Conservation (phyloP, 2,888 invertebrate species). For the Mimachlamys varia region DNA sequence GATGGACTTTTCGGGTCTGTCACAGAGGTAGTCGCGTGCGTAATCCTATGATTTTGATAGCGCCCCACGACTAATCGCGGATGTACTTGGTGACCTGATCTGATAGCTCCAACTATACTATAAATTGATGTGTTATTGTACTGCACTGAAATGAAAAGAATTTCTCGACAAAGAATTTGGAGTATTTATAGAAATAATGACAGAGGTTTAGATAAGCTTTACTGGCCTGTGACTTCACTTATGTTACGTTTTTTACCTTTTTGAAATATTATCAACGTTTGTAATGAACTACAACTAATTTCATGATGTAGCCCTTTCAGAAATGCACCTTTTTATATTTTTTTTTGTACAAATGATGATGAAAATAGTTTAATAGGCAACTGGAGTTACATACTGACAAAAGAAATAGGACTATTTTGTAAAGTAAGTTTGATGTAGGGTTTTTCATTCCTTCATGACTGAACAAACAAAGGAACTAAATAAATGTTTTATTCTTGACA, state of each 20-base stretch:
- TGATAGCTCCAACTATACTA: background rate
- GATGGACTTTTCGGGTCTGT: background rate
- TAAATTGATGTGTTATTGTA: background rate
- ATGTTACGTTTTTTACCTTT: background rate
- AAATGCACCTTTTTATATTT: background rate
- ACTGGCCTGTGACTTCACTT: background rate
- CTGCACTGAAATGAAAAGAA: background rate
- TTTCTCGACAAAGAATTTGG: background rate
- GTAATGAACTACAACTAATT: background rate
- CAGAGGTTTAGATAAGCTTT: background rate
- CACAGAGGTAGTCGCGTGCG: conserved; percentile 32
- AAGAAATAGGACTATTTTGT: background rate
- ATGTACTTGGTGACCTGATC: background rate
- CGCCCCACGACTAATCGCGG: background rate
- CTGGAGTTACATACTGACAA: background rate
- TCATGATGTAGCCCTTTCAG: background rate
- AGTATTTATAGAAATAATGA: background rate
- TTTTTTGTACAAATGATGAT: background rate
- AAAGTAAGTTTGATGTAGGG: background rate
- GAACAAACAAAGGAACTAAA: background rate
- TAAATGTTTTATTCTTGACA: background rate
- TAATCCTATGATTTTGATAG: conserved; percentile 1
- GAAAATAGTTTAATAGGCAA: background rate
- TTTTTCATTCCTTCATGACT: background rate
- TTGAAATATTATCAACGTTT: background rate